Conservation (phyloP, 2,888 invertebrate species). For the Platycnemis pennipes region DNA sequence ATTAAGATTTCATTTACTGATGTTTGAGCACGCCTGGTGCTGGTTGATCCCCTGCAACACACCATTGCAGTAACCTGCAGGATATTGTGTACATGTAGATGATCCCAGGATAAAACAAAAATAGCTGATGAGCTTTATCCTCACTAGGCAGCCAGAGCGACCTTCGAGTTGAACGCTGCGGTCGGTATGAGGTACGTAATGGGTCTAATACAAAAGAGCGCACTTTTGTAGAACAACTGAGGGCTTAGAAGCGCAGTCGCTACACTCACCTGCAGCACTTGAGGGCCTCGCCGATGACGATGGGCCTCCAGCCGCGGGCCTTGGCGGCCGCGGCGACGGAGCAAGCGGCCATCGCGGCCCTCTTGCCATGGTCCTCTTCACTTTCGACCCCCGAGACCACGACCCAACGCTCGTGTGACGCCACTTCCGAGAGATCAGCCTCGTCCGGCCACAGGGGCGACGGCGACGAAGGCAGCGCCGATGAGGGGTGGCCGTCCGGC, state of each 20-base stretch:
- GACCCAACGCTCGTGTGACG: conserved; percentile 56
- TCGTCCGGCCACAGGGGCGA: conserved; percentile 49
- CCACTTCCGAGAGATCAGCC: conserved; percentile 43
- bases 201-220: too few relatives aligned
- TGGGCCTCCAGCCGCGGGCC: conserved; percentile 53
- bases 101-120: too few relatives aligned
- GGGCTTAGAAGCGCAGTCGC: too few relatives aligned
- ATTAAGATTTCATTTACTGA: too few relatives aligned
- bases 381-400: not conserved
- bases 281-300: conserved; percentile 42
- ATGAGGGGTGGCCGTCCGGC: not conserved
- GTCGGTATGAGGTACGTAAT: too few relatives aligned
- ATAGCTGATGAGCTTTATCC: too few relatives aligned
- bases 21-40: too few relatives aligned
- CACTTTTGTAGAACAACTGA: too few relatives aligned
- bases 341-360: conserved; percentile 3
- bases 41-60: too few relatives aligned
- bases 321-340: conserved; percentile 30
- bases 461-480: not conserved
- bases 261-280: conserved; percentile 49
- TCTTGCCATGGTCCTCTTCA: not conserved
- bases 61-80: too few relatives aligned
- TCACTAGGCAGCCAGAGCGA: too few relatives aligned
- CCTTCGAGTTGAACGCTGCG: not conserved
- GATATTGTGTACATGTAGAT: too few relatives aligned